Evolutionary conservation across 2,888 invertebrate genomes (phyloP), one percentile per base, ranked within the genome.

Genomic region (Heteromurus nitidus): DNA sequence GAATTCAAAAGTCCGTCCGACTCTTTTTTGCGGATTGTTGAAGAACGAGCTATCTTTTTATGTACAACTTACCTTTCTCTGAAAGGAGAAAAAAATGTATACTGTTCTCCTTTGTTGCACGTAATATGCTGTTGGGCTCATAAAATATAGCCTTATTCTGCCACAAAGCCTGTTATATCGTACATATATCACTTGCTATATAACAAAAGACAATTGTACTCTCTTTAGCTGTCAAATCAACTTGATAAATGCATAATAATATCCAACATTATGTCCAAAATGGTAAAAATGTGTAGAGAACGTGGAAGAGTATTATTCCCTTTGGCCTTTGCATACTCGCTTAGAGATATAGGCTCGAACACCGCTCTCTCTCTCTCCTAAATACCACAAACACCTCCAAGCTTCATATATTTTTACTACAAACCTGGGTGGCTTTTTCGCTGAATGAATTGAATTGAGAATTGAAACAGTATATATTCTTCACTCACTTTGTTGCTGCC

Each of bases 201-300:
- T 26, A 75, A 65, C 65, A 75, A 67, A 75, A 67, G 67, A 58
- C 55, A 75, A 75, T 67, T 75, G 74, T 28, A 47, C 60, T n/a
- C 20, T 64, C 28, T 60, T 50, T 47, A 20, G 24, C 62, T 77
- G 77, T 77, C 77, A 68, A 77, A 77, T 69, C 68, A 77, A 69
- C 77, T 60, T 77, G 77, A 77, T 77, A 77, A 77, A 77, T 69
- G 77, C 62, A 50, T 53, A 68, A 68, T 77, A 77, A 77, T 62
- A 62, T 47, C 18, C 31, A 62, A 62, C 44, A 65, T 68, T 68
- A 68, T 28, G 50, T 50, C 68, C 50, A 50, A 68, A 68, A 50
- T 50, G 47, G 68, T 50, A 7, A 68, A 68, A 50, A 50, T 58
- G 58, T 7, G 5, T 24, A n/a, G 5, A 50, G n/a, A 50, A 50